Evolutionary conservation across 2,888 invertebrate species (phyloP).

Genomic region (Eucriotettix oculatus): DNA sequence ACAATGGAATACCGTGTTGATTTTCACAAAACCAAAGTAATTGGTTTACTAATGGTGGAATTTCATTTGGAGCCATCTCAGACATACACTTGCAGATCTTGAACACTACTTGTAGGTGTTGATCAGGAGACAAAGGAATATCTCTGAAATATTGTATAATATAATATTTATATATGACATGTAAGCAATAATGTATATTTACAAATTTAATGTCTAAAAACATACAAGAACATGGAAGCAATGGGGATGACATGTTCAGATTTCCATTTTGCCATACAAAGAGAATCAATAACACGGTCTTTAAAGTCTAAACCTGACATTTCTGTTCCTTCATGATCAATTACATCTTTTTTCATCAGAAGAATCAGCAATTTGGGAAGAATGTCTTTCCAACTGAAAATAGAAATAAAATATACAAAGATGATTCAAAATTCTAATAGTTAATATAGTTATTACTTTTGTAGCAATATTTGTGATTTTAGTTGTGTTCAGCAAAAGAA

Average conservation of each 20-base stretch:
- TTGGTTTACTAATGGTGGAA: slow-evolving; percentile 51
- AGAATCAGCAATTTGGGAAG: slow-evolving; percentile 42
- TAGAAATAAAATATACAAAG: slow-evolving; percentile 12
- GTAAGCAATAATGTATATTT: slow-evolving; percentile 2
- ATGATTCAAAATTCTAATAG: too few species aligned
- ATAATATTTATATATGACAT: neutral
- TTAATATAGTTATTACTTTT: too few species aligned
- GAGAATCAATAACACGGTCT: slow-evolving; percentile 36
- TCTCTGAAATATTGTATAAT: slow-evolving; percentile 28
- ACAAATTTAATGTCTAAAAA: slow-evolving; percentile 7
- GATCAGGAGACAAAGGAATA: slow-evolving; percentile 37
- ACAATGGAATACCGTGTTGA: slow-evolving; percentile 27
- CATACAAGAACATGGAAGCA: slow-evolving; percentile 49
- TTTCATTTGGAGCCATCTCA: slow-evolving; percentile 38
- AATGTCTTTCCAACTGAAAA: slow-evolving; percentile 46
- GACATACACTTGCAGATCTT: slow-evolving; percentile 42
- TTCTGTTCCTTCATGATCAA: slow-evolving; percentile 39
- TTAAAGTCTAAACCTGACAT: slow-evolving; percentile 42
- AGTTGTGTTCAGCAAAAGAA: too few species aligned
- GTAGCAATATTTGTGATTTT: too few species aligned
- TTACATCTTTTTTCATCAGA: slow-evolving; percentile 31
- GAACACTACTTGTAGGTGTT: slow-evolving; percentile 41
- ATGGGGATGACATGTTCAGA: slow-evolving; percentile 41
- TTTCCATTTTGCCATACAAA: slow-evolving; percentile 43
- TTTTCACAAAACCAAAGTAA: slow-evolving; percentile 38